A percentile compares a stretch with the other conserved stretches of the same genome.
Conservation (phyloP, 2,888 invertebrate genomes). For the Chrysopilus asiliformis region DNA sequence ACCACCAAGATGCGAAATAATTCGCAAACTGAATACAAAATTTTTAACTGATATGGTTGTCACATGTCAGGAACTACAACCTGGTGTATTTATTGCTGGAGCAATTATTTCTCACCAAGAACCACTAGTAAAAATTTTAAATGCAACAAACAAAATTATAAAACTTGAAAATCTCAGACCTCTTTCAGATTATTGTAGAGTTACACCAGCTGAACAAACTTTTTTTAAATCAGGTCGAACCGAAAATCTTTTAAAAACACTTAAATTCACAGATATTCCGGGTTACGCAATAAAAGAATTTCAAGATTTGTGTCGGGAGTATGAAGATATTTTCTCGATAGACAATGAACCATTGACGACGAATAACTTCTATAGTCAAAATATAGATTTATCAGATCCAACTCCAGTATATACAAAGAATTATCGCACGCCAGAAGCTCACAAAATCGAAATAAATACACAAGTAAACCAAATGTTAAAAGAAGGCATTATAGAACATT, state of each 20-base stretch:
- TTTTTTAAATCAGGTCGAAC: neutral
- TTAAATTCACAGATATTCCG: neutral
- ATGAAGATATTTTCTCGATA: slow-evolving; percentile 1
- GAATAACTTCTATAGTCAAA: slow-evolving; percentile 3
- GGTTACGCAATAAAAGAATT: slow-evolving; percentile 2
- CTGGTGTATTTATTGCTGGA: neutral
- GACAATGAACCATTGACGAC: neutral
- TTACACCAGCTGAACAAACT: too few relatives aligned
- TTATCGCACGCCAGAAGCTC: neutral
- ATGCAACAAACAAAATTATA: slow-evolving; percentile 1
- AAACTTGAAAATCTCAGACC: neutral
- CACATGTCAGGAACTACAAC: neutral
- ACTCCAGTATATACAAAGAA: slow-evolving; percentile 3
- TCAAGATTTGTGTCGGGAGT: slow-evolving; percentile 1
- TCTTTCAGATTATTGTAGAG: slow-evolving; percentile 1
- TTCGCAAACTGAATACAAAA: neutral
- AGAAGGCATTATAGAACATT: slow-evolving; percentile 8
- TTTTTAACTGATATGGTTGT: neutral
- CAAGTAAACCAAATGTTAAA: slow-evolving; percentile 3
- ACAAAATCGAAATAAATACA: neutral
- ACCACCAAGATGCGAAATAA: slow-evolving; percentile 5
- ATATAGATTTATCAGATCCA: neutral
- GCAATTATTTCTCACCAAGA: slow-evolving; percentile 1
- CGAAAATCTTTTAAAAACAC: neutral
- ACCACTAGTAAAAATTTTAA: slow-evolving; percentile 3